phyloP scores from a whole-genome alignment of 2,888 invertebrate species.

The Acrobasis repandana region DNA sequence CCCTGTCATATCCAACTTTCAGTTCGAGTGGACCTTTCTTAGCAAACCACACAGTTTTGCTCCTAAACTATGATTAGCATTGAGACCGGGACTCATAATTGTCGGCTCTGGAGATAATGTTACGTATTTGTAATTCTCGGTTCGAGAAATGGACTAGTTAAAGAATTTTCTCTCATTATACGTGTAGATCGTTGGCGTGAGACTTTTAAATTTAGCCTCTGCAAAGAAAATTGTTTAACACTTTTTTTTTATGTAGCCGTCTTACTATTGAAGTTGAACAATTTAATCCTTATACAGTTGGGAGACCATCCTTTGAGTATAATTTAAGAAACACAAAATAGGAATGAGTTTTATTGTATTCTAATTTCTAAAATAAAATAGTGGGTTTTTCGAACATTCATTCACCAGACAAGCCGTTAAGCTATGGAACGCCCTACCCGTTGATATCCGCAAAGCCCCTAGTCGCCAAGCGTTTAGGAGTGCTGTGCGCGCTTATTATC shows the following conservation, averaged over 20 bases:
- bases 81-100: slow-evolving; percentile 8
- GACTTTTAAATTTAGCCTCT: background rate
- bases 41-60: slow-evolving; percentile 9
- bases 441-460: too few species aligned
- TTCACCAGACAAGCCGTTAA: too few species aligned
- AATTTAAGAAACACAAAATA: too few species aligned
- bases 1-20: slow-evolving; percentile 15
- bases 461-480: too few species aligned
- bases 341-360: too few species aligned
- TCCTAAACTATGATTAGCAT: slow-evolving; percentile 12
- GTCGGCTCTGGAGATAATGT: slow-evolving; percentile 6
- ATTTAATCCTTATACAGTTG: too few species aligned
- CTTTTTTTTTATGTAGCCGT: background rate
- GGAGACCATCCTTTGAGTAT: too few species aligned
- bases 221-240: background rate
- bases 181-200: background rate
- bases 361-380: too few species aligned
- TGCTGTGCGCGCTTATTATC: too few species aligned
- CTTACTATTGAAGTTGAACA: too few species aligned
- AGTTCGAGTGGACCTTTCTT: slow-evolving; percentile 8
- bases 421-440: too few species aligned
- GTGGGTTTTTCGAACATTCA: too few species aligned
- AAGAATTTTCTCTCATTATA: slow-evolving; percentile 12
- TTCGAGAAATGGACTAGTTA: background rate
- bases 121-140: background rate